A percentile compares a stretch with the other conserved stretches of the same genome.
These are phyloP conservation scores for Cyanoderma ruficeps DNA, from an alignment of 2,113 vertebrate species.

Conservation along the genomic window DNA sequence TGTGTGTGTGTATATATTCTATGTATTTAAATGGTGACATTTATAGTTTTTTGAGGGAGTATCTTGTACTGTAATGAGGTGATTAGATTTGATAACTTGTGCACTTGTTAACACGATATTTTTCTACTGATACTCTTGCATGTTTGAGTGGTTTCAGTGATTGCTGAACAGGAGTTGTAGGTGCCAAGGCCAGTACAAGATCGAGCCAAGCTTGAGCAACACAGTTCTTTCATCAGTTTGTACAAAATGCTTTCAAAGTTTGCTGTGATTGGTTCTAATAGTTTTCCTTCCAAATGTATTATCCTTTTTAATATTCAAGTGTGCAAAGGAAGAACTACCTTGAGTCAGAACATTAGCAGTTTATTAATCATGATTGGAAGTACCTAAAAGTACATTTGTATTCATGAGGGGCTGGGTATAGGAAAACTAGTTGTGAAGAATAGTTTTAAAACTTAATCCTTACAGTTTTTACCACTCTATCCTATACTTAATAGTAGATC, in stretches of 20 bases:
- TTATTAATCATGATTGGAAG: background rate
- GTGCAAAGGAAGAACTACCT: background rate
- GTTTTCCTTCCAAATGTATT: background rate
- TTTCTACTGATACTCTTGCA: background rate
- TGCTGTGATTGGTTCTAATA: background rate
- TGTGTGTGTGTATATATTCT: accelerated
- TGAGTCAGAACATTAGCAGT: background rate
- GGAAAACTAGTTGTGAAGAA: background rate
- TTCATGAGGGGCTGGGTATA: background rate
- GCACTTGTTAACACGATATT: background rate
- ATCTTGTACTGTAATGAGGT: background rate
- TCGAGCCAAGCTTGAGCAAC: accelerated
- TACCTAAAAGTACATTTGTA: background rate
- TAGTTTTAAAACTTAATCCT: background rate
- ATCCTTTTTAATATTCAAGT: background rate
- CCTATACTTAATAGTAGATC: accelerated
- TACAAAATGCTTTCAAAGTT: background rate
- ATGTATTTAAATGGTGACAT: background rate
- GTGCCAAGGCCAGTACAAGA: background rate
- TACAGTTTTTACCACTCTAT: background rate
- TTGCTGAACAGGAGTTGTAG: background rate
- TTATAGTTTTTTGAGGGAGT: background rate
- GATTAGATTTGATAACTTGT: background rate
- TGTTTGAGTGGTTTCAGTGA: background rate
- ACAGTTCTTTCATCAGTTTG: background rate